Evolutionary conservation across 2,797 vertebrate genomes (phyloP).

Genomic region (Malacoraja senta): DNA sequence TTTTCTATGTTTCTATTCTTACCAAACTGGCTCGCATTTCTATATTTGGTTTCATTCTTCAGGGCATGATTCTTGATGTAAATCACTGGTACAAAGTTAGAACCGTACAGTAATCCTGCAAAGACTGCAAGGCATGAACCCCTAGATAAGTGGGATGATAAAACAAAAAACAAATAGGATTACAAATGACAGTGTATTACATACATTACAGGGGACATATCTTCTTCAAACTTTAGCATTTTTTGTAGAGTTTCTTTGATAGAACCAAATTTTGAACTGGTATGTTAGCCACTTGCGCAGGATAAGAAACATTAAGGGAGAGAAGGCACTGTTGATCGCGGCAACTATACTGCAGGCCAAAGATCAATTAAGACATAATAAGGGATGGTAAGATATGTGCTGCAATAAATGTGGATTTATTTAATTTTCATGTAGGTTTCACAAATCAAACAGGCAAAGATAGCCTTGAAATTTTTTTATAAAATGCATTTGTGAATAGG

Average conservation of each 20-base stretch:
- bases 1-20: slow-evolving; percentile 38
- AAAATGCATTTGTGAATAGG: too few relatives aligned
- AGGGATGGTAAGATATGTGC: too few relatives aligned
- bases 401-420: too few relatives aligned
- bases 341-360: too few relatives aligned
- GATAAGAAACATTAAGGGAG: too few relatives aligned
- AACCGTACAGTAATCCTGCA: slow-evolving; percentile 71
- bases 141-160: slow-evolving; percentile 51
- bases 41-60: slow-evolving; percentile 61
- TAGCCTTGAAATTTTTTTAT: too few relatives aligned
- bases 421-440: too few relatives aligned
- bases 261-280: background rate
- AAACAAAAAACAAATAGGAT: background rate
- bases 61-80: slow-evolving; percentile 77
- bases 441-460: too few relatives aligned
- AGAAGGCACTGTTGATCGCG: too few relatives aligned
- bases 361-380: too few relatives aligned
- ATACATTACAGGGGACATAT: background rate
- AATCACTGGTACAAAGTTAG: slow-evolving; percentile 69
- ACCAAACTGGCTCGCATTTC: slow-evolving; percentile 77
- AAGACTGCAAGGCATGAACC: slow-evolving; percentile 70
- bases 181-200: background rate
- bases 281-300: background rate
- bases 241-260: background rate
- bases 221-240: background rate